phyloP scores from a whole-genome alignment of 2,113 vertebrate species.

The Colius striatus region DNA sequence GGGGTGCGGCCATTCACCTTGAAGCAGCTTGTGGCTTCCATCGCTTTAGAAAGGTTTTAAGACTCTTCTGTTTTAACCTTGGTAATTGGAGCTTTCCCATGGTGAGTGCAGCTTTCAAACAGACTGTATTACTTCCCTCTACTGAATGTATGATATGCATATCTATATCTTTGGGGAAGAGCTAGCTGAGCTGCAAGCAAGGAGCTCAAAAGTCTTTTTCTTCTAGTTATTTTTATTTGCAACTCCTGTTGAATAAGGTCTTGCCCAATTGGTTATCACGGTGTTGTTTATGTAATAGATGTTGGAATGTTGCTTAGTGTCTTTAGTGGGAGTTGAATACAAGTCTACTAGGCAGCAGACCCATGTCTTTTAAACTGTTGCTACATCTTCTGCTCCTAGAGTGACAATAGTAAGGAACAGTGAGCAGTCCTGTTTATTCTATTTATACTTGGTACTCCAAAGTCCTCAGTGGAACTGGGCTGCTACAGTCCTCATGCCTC shows the following conservation, averaged over 20 bases:
- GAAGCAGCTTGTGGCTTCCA: slow-evolving; percentile 19
- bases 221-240: neutral
- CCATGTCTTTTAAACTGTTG: neutral
- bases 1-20: slow-evolving; percentile 28
- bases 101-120: neutral
- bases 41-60: slow-evolving; percentile 22
- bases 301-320: neutral
- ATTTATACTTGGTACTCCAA: neutral
- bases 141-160: neutral
- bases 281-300: neutral
- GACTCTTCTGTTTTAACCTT: slow-evolving; percentile 58
- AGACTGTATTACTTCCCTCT: neutral
- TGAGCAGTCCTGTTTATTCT: neutral
- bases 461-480: neutral
- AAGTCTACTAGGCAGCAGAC: neutral
- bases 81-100: slow-evolving; percentile 12
- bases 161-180: neutral
- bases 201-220: neutral
- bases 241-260: neutral
- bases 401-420: neutral
- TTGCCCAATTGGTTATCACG: neutral
- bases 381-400: neutral
- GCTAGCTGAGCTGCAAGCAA: neutral
- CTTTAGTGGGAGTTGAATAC: neutral
- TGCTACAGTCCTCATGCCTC: neutral